Evolutionary conservation across 2,888 invertebrate species (phyloP), one percentile per base, ranked within the genome.

Genomic region (Eulithis prunata): DNA sequence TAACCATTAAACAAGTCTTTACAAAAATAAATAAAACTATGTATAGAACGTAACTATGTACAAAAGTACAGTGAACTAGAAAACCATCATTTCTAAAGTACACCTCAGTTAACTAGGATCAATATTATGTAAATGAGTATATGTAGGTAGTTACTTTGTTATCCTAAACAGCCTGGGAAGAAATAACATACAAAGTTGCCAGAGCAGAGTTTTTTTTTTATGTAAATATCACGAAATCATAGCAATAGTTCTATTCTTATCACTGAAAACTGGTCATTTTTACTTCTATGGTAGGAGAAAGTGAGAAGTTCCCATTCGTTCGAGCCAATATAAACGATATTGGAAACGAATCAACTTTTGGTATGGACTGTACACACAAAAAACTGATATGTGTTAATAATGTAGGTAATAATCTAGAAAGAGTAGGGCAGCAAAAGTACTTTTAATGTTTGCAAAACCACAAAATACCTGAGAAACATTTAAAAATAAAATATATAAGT

Each of bases 171-270:
- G 57, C 62, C 57, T 62, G 62, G 57, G 62, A 62, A 56, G 54
- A 54, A 51, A 61, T 43, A 51, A 36, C 10, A 10, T 62, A 62
- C 62, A 62, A 56, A 21, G 62, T 62, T 32, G 55, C 49, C 55
- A 21, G 11, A 21, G 43, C 55, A 21, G 14, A n/a, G 53, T 21
- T 10, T 21, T 28, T 13, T 55, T 28, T 47, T 58, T 47, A 56
- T n/a, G 6, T 45, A 13, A 36, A 14, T 55, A 21, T 21, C 49
- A 21, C 11, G 47, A 21, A 49, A 49, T 10, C 49, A 13, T 13
- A 8, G 10, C 41, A 41, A 41, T 7, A 41, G 6, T 32, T 21
- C 21, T 21, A 21, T 21, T 21, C 21, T 21, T 21, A 21, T 2
- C 21, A 21, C 21, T 21, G 21, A 21, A 21, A 21, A 21, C 21